Conservation (phyloP, 35 echinoderm and acorn worm species). For the Eucidaris tribuloides region DNA sequence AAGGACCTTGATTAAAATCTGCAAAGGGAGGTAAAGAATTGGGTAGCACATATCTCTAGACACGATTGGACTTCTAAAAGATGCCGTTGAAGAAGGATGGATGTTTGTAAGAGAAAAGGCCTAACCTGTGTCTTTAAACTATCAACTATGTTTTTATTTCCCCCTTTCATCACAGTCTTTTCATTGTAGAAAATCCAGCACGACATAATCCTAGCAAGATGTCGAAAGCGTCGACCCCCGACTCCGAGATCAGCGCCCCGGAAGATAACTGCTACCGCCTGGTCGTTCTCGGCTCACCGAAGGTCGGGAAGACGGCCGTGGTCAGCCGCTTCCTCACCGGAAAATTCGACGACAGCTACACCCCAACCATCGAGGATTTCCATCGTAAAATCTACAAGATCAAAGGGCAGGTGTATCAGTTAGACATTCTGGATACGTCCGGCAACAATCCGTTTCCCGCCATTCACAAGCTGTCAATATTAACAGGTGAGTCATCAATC, state of each 20-base stretch:
- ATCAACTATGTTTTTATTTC: too few relatives aligned
- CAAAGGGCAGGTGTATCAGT: conserved; percentile 82
- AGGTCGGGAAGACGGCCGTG: conserved; percentile 92
- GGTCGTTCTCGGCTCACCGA: conserved; percentile 82
- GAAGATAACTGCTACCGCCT: conserved; percentile 87
- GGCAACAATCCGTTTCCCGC: conserved; percentile 97
- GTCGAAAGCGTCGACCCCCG: conserved; percentile 73
- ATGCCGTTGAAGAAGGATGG: too few relatives aligned
- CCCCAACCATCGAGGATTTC: conserved; percentile 95
- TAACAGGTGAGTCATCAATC: conserved; percentile 89
- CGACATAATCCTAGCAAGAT: too few relatives aligned
- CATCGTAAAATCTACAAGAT: conserved; percentile 97
- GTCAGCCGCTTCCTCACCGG: conserved; percentile 84
- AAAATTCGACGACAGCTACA: conserved; percentile 91
- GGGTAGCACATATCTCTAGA: too few relatives aligned
- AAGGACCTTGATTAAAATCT: too few relatives aligned
- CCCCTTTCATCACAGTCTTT: too few relatives aligned
- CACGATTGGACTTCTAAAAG: too few relatives aligned
- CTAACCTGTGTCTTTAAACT: too few relatives aligned
- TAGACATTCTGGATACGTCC: conserved; percentile 92
- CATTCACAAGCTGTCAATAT: conserved; percentile 85
- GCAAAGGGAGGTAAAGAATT: too few relatives aligned
- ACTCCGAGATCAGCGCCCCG: conserved; percentile 81
- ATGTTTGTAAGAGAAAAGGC: too few relatives aligned
- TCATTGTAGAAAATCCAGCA: too few relatives aligned